phyloP scores from a whole-genome alignment of 2,113 vertebrate genomes.

The Psittacus erithacus region DNA sequence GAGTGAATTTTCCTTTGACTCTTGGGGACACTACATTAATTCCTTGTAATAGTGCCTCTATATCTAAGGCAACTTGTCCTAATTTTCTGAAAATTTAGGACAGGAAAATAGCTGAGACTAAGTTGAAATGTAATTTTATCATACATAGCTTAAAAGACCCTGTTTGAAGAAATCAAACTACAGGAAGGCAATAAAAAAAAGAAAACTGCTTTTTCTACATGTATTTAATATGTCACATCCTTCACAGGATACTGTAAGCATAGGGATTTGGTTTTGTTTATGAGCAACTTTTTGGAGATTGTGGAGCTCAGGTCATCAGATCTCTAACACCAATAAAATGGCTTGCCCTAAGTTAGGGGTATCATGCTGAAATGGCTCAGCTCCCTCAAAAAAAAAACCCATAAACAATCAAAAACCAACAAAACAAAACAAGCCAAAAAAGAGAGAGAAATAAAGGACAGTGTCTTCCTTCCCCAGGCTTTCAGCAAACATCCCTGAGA shows the following conservation, averaged over 20 bases:
- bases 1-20: background rate
- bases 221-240: background rate
- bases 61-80: background rate
- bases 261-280: background rate
- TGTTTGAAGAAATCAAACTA: background rate
- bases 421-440: background rate
- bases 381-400: background rate
- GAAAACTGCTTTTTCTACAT: background rate
- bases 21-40: background rate
- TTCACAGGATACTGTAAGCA: background rate
- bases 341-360: background rate
- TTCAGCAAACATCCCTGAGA: background rate
- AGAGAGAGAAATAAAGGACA: background rate
- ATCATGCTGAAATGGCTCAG: background rate
- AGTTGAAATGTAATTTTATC: background rate
- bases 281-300: background rate
- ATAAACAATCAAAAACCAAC: accelerated
- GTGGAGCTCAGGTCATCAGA: background rate
- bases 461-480: background rate
- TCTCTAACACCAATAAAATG: background rate
- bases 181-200: background rate
- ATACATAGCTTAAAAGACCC: background rate
- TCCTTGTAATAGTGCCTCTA: background rate
- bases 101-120: background rate
- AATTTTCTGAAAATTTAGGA: background rate